Evolutionary conservation across 2,797 vertebrate species (phyloP), one percentile per base, ranked within the genome.

Genomic region (Mus caroli): DNA sequence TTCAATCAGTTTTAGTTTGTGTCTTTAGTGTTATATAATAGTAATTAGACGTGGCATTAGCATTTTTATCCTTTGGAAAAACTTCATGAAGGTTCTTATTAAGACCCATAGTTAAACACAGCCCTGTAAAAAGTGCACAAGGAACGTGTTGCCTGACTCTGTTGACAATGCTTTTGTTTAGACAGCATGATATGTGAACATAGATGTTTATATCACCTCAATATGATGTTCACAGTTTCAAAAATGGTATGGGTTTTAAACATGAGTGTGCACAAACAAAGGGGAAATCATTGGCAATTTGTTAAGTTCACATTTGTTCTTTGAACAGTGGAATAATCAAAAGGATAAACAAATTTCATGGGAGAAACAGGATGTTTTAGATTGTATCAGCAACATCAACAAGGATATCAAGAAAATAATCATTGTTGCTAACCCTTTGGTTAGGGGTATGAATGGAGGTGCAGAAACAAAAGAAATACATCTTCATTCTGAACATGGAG

Each of bases 221-320:
- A 46, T 80, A 79, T 2, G 20, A 88, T 94, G 40, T 22, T 92
- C 75, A 69, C 83, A 96, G 84, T 96, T 92, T 71, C 64, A 84
- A 88, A 94, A 94, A 92, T 17, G 31, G 80, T 87, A 94, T 96
- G 82, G 76, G 73, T 94, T 94, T 91, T 84, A 95, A 96, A 79
- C 79, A 94, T 24, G 24, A 37, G 78, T 28, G 6, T 73, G 50
- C 91, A 54, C 62, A 91, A 83, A 54, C 69, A 67, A 97, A 95
- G 86, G 6, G 24, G 22, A 20, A 94, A 56, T 62, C 56, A 58
- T 4, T 88, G 62, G 69, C n/a, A 88, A 78, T 91, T 84, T 96
- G 37, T 46, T 94, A 78, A 83, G 31, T 88, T 95, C 75, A 91
- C 58, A 67, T 80, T 90, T 94, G 52, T 54, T 86, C 60, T 93